phyloP scores from a whole-genome alignment of 64 coral and sea anemone genomes.

The Pachyseris speciosa region DNA sequence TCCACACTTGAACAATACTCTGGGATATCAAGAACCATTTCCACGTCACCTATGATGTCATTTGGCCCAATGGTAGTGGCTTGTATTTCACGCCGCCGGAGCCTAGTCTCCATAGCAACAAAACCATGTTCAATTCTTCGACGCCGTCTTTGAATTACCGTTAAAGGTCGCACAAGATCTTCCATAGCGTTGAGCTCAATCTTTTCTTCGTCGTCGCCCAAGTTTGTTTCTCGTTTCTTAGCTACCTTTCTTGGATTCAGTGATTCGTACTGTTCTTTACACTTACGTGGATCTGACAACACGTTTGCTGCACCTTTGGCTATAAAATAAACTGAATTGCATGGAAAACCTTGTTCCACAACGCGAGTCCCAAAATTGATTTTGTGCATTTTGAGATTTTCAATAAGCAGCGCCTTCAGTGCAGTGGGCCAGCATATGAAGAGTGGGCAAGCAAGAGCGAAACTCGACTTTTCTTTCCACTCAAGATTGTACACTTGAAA shows the following conservation, averaged over 20 bases:
- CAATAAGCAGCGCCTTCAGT: slow-evolving; percentile 70
- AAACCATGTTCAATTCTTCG: slow-evolving; percentile 69
- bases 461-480: slow-evolving; percentile 81
- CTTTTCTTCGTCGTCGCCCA: slow-evolving; percentile 13
- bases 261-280: slow-evolving; percentile 55
- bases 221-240: background rate
- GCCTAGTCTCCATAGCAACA: slow-evolving; percentile 80
- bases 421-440: slow-evolving; percentile 75
- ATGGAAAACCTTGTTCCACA: slow-evolving; percentile 65
- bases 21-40: slow-evolving; percentile 75
- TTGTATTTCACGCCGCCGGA: slow-evolving; percentile 55
- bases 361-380: slow-evolving; percentile 75
- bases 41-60: slow-evolving; percentile 85
- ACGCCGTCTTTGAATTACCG: slow-evolving; percentile 81
- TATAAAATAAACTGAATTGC: slow-evolving; percentile 73
- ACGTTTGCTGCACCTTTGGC: slow-evolving; percentile 78
- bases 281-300: slow-evolving; percentile 63
- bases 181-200: slow-evolving; percentile 50
- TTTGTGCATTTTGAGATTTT: slow-evolving; percentile 79
- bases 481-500: slow-evolving; percentile 58
- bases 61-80: slow-evolving; percentile 81
- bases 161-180: slow-evolving; percentile 64
- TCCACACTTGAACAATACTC: slow-evolving; percentile 71
- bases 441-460: slow-evolving; percentile 67
- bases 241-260: slow-evolving; percentile 13